These are phyloP conservation scores for Serripes groenlandicus DNA, from an alignment of 2,888 invertebrate genomes.

Conservation along the genomic window DNA sequence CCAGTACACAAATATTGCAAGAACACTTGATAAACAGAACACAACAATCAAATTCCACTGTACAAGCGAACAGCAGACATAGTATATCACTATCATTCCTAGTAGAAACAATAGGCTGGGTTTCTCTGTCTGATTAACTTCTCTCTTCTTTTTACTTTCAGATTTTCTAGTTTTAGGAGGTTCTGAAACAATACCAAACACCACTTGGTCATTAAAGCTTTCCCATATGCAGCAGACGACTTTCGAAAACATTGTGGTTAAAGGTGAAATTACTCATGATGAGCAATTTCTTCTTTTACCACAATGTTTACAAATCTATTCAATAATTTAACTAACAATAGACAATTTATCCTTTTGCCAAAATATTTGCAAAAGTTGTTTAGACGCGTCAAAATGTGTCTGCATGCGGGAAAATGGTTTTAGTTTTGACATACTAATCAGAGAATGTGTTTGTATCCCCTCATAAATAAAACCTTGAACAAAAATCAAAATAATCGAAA, in stretches of 20 bases:
- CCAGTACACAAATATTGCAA: slow-evolving; percentile 64
- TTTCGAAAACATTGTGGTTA: not conserved
- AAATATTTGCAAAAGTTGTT: too few species aligned
- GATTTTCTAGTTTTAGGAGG: slow-evolving; percentile 50
- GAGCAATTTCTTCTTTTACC: not conserved
- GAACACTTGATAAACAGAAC: slow-evolving; percentile 57
- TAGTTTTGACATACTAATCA: not conserved
- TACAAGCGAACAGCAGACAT: slow-evolving; percentile 63
- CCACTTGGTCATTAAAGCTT: not conserved
- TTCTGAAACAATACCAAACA: slow-evolving; percentile 52
- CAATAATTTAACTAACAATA: too few species aligned
- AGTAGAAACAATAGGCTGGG: slow-evolving; percentile 62
- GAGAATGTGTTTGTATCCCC: too few species aligned
- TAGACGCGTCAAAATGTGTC: too few species aligned
- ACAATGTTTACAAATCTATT: not conserved
- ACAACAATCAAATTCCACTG: slow-evolving; percentile 62
- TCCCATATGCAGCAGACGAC: not conserved
- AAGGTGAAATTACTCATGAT: not conserved
- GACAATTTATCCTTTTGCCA: too few species aligned
- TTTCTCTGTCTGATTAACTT: slow-evolving; percentile 41
- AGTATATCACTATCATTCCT: slow-evolving; percentile 62
- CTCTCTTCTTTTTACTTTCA: slow-evolving; percentile 46
- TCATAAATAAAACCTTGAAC: too few species aligned
- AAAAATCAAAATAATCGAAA: too few species aligned
- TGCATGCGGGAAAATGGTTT: too few species aligned